Conservation (phyloP, 2,797 vertebrate genomes). For the Sciaenops ocellatus region DNA sequence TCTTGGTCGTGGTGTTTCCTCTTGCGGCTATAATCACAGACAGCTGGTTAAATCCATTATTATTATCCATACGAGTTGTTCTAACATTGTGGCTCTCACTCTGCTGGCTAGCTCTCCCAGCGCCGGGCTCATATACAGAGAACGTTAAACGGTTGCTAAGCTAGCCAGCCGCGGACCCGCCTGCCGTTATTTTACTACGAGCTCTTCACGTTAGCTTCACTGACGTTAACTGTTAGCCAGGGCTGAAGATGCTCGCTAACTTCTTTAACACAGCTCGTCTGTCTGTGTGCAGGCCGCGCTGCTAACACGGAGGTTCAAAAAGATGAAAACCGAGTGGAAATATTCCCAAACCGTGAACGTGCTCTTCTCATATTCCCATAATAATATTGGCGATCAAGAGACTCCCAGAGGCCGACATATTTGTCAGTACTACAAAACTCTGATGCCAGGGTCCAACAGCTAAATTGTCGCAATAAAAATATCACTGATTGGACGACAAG, state of each 20-base stretch:
- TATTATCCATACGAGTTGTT: not conserved
- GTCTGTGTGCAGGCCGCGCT: constrained; percentile 1
- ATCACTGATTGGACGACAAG: constrained; percentile 37
- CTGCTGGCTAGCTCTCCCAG: constrained; percentile 24
- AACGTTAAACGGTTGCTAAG: constrained; percentile 19
- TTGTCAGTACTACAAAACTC: constrained; percentile 61
- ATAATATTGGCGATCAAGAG: constrained; percentile 1
- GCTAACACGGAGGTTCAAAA: not conserved
- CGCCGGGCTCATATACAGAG: constrained; percentile 40
- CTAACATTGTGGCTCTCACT: not conserved
- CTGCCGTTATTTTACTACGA: constrained; percentile 44
- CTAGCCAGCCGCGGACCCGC: constrained; percentile 13
- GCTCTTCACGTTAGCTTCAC: constrained; percentile 32
- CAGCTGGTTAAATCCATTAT: constrained; percentile 3
- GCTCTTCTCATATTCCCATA: constrained; percentile 27
- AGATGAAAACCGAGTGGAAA: not conserved
- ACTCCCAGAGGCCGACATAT: constrained; percentile 62
- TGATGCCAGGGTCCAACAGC: constrained; percentile 43
- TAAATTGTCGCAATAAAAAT: constrained; percentile 26
- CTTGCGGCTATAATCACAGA: not conserved
- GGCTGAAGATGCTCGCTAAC: not conserved
- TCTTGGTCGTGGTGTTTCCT: not conserved
- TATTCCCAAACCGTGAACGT: not conserved
- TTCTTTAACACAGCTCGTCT: constrained; percentile 17
- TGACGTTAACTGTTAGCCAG: constrained; percentile 28